phyloP scores from a whole-genome alignment of 2,888 invertebrate species.

The Dryadula phaetusa region DNA sequence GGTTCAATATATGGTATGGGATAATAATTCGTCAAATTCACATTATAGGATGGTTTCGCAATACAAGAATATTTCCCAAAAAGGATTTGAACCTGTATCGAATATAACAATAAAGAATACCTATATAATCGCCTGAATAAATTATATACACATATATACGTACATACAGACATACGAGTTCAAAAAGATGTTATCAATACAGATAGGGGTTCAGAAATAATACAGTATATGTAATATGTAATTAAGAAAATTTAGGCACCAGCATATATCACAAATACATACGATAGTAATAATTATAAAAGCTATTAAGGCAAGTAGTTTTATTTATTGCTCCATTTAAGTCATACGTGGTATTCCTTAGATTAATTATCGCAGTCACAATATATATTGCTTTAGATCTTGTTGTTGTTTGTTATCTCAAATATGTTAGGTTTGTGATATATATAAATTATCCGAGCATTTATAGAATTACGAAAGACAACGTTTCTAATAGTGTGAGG shows the following conservation, averaged over 20 bases:
- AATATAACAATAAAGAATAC: no score
- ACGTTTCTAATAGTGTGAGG: no score
- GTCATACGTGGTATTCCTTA: conserved; percentile 29
- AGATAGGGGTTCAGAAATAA: neutral
- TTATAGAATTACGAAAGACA: neutral
- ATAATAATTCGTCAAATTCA: no score
- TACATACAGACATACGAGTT: no score
- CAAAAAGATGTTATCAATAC: neutral
- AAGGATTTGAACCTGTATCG: no score
- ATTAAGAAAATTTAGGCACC: neutral
- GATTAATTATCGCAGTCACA: conserved; percentile 25
- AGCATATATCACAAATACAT: conserved; percentile 5
- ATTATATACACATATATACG: no score
- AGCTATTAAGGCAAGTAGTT: conserved; percentile 25
- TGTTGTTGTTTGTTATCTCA: conserved; percentile 1
- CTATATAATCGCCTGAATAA: no score
- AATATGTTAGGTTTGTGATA: neutral
- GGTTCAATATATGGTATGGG: no score
- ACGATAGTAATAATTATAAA: conserved; percentile 31
- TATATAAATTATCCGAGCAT: neutral
- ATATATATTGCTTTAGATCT: conserved; percentile 9
- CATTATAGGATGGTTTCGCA: no score
- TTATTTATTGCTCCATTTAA: conserved; percentile 32
- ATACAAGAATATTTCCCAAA: no score
- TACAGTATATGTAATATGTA: neutral